Evolutionary conservation across 2,113 vertebrate species (phyloP), one percentile per base, ranked within the genome.

Genomic region (Centropristis striata): DNA sequence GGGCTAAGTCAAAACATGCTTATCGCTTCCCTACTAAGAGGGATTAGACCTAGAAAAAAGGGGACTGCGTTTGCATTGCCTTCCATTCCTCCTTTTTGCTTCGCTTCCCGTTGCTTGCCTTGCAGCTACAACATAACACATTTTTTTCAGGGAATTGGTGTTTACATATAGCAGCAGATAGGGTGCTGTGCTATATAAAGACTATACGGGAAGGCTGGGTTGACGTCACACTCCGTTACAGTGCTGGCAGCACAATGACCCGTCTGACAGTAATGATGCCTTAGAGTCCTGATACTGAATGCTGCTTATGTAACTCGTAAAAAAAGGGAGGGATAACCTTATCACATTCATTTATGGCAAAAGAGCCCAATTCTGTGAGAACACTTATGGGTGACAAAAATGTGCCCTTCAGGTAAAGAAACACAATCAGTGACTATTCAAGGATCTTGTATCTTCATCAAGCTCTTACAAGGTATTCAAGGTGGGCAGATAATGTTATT

Each of bases 1-100:
- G 84, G 85, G 71, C 80, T 58, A 85, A 92, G 86, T 93, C 91
- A 91, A 86, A 91, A 89, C 83, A 87, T 15, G 86, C 92, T 93
- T 89, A 93, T 95, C 91, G 69, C 84, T 83, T 59, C 51, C 75
- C 76, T 66, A 63, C 75, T 89, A 89, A 93, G 92, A 91, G 81
- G 89, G 91, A 94, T 94, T 92, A 90, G 83, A 87, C 79, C 53
- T 49, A 59, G 54, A 67, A 76, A 89, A 85, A 78, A 77, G 32
- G 39, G 54, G 57, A 58, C 64, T 49, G 78, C 2, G 4, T 79
- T 74, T 60, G 44, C 72, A 23, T 59, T 47, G 71, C 75, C 69
- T 72, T 84, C 53, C 54, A 69, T 80, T 83, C 50, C 82, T 81
- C 51, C 54, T 78, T 63, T 80, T 44, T 71, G 75, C 79, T 71